Percentiles rank a stretch among this genome's conserved stretches.
Evolutionary conservation across 1,140 invertebrate genomes (phyloP).

Genomic region (Zaprionus vittiger): DNA sequence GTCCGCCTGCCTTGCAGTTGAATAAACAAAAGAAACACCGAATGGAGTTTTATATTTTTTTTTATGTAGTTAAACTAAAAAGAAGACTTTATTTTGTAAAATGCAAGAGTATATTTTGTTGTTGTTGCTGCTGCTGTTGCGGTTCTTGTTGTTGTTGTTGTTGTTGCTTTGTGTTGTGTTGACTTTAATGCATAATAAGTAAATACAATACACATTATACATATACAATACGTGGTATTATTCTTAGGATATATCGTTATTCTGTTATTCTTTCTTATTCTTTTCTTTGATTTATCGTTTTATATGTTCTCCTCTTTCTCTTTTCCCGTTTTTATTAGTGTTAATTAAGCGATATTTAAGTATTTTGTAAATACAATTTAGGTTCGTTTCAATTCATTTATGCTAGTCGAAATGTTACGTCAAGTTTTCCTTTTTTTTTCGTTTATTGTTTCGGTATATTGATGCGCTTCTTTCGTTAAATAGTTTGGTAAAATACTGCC

Average conservation of each 20-base stretch:
- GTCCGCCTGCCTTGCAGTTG: constrained; percentile 49
- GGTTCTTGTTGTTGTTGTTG: constrained; percentile 51
- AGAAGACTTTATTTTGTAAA: constrained; percentile 84
- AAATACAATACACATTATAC: constrained; percentile 70
- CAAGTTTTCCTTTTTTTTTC: constrained; percentile 48
- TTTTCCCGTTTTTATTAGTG: constrained; percentile 36
- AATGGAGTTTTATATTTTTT: constrained; percentile 32
- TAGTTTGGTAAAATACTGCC: constrained; percentile 73
- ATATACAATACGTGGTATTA: constrained; percentile 63
- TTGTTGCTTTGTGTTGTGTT: constrained; percentile 58
- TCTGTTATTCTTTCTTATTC: constrained; percentile 19
- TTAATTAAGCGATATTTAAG: constrained; percentile 73
- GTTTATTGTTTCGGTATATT: constrained; percentile 21
- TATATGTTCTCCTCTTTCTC: constrained; percentile 26
- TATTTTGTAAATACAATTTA: constrained; percentile 80
- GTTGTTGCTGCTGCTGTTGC: constrained; percentile 28
- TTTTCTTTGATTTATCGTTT: constrained; percentile 24
- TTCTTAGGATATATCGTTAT: constrained; percentile 65
- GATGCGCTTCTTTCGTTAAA: constrained; percentile 40
- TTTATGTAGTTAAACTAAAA: constrained; percentile 82
- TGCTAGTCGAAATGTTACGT: constrained; percentile 73
- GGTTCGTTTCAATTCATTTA: constrained; percentile 73
- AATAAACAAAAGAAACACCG: constrained; percentile 61
- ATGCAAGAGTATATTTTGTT: constrained; percentile 82
- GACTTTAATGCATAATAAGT: constrained; percentile 73